Percentiles rank a stretch among this genome's conserved stretches.
These are phyloP conservation scores for Platorchestia sp. DNA, from an alignment of 1,140 invertebrate species.

Conservation along the genomic window DNA sequence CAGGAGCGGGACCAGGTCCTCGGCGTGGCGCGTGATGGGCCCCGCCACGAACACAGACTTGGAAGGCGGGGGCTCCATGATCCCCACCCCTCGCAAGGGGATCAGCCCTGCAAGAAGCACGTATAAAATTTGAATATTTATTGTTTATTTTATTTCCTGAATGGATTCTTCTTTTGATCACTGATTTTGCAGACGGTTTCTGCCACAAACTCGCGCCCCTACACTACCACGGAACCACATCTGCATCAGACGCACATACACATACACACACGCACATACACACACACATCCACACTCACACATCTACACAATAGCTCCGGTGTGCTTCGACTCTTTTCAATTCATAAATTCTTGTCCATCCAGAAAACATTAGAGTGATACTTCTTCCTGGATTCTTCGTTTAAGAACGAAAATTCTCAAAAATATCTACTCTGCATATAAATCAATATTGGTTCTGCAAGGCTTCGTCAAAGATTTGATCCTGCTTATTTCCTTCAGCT, in stretches of 20 bases:
- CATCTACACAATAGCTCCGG: too few species aligned
- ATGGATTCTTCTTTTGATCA: not conserved
- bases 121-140: not conserved
- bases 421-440: not conserved
- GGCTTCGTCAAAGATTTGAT: not conserved
- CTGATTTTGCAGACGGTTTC: too few species aligned
- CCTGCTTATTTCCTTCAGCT: not conserved
- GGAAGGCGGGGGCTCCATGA: not conserved
- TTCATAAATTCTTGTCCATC: not conserved
- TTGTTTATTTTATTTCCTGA: not conserved
- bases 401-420: not conserved
- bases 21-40: constrained; percentile 90
- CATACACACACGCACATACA: not conserved
- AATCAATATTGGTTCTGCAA: not conserved
- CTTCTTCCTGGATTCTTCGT: not conserved
- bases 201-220: too few species aligned
- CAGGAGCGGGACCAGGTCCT: constrained; percentile 83
- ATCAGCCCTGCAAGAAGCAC: constrained; percentile 57
- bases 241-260: too few species aligned
- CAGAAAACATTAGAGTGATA: too few species aligned
- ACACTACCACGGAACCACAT: too few species aligned
- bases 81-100: constrained; percentile 52
- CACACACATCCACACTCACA: not conserved
- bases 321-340: not conserved
- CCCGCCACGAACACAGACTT: constrained; percentile 80